Conservation (phyloP, 1,140 invertebrate species). For the Zaprionus ornatus region DNA sequence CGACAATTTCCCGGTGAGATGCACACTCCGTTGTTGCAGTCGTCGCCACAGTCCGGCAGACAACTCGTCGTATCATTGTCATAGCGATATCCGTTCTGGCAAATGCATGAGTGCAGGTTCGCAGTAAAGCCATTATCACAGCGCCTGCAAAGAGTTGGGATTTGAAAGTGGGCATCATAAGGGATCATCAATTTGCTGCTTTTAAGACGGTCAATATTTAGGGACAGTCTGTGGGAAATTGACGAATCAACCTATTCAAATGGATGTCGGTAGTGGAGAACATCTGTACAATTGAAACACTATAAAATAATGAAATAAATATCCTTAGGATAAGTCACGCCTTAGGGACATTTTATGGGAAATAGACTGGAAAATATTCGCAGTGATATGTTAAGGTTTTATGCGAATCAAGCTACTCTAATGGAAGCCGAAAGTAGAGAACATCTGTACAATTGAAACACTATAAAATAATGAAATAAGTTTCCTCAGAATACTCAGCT, state of each 20-base stretch:
- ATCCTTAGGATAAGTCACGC: too few species aligned
- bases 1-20: slow-evolving; percentile 85
- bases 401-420: neutral
- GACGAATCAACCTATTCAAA: too few species aligned
- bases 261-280: too few species aligned
- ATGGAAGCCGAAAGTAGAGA: too few species aligned
- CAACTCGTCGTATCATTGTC: slow-evolving; percentile 74
- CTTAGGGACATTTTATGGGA: too few species aligned
- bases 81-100: slow-evolving; percentile 86
- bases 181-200: neutral
- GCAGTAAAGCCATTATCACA: slow-evolving; percentile 87
- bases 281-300: too few species aligned
- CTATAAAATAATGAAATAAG: too few species aligned
- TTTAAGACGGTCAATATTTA: neutral
- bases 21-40: slow-evolving; percentile 84
- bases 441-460: too few species aligned
- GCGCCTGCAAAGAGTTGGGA: slow-evolving; percentile 42
- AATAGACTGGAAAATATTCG: neutral
- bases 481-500: too few species aligned
- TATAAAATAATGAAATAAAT: too few species aligned
- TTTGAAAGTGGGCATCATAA: neutral
- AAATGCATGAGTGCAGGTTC: slow-evolving; percentile 86
- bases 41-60: slow-evolving; percentile 70
- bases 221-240: too few species aligned
- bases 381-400: neutral